phyloP scores from a whole-genome alignment of 2,113 vertebrate genomes.

The Corythaixoides concolor region DNA sequence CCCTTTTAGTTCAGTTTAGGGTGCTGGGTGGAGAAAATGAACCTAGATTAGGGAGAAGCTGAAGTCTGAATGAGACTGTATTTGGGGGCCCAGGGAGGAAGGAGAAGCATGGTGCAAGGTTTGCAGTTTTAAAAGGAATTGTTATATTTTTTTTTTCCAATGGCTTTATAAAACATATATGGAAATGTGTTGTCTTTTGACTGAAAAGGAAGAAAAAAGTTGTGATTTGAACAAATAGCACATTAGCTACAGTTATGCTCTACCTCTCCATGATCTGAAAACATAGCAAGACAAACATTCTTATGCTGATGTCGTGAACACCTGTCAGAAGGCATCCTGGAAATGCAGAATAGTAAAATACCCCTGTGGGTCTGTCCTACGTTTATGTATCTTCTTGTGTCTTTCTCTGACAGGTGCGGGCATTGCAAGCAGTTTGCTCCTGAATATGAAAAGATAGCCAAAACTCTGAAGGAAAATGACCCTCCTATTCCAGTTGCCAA shows the following conservation, averaged over 20 bases:
- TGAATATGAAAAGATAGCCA: constrained; percentile 94
- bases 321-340: neutral
- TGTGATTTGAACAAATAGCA: neutral
- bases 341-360: neutral
- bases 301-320: neutral
- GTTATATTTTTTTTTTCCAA: neutral
- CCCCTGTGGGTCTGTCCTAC: rapidly evolving
- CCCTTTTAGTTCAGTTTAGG: neutral
- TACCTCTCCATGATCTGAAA: neutral
- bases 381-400: neutral
- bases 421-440: constrained; percentile 96
- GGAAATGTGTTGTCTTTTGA: neutral
- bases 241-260: neutral
- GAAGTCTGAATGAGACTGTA: neutral
- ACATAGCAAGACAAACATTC: neutral
- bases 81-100: neutral
- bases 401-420: constrained; percentile 83
- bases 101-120: neutral
- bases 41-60: neutral
- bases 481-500: constrained; percentile 93
- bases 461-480: constrained; percentile 85
- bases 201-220: neutral
- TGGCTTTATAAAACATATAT: neutral
- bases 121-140: neutral
- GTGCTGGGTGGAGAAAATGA: neutral